phyloP scores from a whole-genome alignment of 2,797 vertebrate species.

The Hypotaenidia philippensis region DNA sequence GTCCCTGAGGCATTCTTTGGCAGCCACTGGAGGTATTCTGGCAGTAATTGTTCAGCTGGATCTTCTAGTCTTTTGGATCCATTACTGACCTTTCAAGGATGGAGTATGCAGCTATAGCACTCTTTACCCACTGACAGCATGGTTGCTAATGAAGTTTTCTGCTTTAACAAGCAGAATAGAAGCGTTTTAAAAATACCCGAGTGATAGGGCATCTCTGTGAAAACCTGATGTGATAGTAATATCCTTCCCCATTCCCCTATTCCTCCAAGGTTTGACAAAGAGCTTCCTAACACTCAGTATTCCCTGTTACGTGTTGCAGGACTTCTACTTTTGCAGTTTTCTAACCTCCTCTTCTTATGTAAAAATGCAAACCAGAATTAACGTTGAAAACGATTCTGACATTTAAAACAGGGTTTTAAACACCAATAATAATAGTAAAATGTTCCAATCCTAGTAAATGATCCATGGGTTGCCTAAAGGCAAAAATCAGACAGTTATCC shows the following conservation, averaged over 20 bases:
- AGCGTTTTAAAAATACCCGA: background rate
- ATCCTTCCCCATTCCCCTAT: background rate
- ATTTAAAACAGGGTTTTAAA: background rate
- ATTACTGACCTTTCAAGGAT: constrained; percentile 29
- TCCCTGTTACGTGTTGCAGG: background rate
- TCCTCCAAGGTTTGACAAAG: background rate
- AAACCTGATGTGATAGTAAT: background rate
- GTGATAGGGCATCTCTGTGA: background rate
- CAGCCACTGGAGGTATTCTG: constrained; percentile 41
- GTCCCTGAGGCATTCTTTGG: constrained; percentile 43
- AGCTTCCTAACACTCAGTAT: background rate
- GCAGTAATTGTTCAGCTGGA: constrained; percentile 30
- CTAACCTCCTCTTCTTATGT: background rate
- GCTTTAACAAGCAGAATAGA: constrained; percentile 1
- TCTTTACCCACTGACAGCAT: background rate
- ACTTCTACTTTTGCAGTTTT: background rate
- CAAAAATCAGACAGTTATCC: background rate
- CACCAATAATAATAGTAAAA: background rate
- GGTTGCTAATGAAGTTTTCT: background rate
- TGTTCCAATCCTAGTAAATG: background rate
- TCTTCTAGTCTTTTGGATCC: constrained; percentile 10
- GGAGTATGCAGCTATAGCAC: background rate
- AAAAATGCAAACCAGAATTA: background rate
- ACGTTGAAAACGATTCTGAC: background rate
- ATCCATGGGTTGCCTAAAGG: background rate